A percentile compares a stretch with the other conserved stretches of the same genome.
phyloP scores from a whole-genome alignment of 1,140 invertebrate genomes.

The Cydia splendana region DNA sequence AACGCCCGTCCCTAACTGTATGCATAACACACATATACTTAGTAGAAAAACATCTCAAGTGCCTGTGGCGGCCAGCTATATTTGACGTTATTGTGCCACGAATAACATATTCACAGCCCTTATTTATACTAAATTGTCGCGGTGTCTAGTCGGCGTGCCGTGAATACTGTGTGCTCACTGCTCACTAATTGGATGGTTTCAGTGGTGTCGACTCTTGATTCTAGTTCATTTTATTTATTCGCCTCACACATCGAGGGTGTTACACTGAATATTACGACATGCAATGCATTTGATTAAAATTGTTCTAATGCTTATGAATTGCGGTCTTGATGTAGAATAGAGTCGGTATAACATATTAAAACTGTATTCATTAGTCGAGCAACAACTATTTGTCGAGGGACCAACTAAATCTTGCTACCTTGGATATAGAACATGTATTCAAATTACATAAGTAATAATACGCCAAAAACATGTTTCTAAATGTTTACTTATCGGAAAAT shows the following conservation, averaged over 20 bases:
- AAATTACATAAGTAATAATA: too few species aligned
- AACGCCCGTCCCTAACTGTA: neutral
- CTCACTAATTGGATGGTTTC: conserved; percentile 28
- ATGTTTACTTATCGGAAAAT: neutral
- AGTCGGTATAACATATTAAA: neutral
- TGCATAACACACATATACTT: conserved; percentile 4
- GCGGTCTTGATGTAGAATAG: neutral
- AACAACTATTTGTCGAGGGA: too few species aligned
- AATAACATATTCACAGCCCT: conserved; percentile 29
- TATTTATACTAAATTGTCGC: conserved; percentile 29
- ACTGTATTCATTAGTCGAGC: neutral
- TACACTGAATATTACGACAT: conserved; percentile 2
- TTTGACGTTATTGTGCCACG: neutral
- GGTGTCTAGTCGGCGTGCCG: conserved; percentile 21
- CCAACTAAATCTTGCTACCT: too few species aligned
- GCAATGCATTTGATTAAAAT: conserved; percentile 1
- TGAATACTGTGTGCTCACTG: conserved; percentile 31
- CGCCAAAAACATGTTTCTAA: neutral
- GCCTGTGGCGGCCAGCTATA: neutral
- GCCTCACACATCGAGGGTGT: neutral
- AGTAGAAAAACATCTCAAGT: neutral
- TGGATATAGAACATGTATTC: too few species aligned
- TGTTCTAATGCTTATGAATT: neutral
- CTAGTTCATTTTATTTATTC: conserved; percentile 23
- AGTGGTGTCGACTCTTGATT: conserved; percentile 26